Conservation (phyloP, 2,797 vertebrate genomes). For the Sylvia borin region DNA sequence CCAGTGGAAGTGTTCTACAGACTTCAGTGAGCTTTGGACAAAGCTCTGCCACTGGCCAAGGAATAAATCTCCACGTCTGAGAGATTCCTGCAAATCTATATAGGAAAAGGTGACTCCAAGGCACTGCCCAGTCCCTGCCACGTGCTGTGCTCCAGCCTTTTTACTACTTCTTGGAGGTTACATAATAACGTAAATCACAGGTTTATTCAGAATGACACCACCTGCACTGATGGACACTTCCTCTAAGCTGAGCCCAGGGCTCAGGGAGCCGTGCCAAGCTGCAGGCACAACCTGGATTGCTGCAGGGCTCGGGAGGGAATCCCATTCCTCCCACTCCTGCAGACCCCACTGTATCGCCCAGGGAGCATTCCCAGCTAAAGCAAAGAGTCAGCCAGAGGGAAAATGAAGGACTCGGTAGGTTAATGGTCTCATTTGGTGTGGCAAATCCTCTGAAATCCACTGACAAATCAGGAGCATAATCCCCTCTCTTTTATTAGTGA, state of each 20-base stretch:
- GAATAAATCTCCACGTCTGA: background rate
- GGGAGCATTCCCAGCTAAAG: background rate
- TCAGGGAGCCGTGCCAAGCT: background rate
- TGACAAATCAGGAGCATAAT: slow-evolving; percentile 33
- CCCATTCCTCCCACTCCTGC: background rate
- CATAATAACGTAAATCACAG: background rate
- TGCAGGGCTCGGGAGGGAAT: background rate
- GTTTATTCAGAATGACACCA: background rate
- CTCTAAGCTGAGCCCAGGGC: background rate
- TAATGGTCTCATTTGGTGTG: slow-evolving; percentile 15
- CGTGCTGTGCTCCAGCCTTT: background rate
- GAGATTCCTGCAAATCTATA: background rate
- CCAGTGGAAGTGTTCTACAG: background rate
- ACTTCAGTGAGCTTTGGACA: background rate
- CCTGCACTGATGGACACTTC: background rate
- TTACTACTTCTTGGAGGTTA: background rate
- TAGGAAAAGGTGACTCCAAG: background rate
- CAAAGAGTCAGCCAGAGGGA: background rate
- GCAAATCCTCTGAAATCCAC: slow-evolving; percentile 53
- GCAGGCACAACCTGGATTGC: background rate
- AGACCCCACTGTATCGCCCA: background rate
- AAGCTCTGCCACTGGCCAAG: background rate
- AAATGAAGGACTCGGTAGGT: background rate
- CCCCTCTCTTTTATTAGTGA: background rate
- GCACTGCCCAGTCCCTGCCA: background rate